phyloP scores from a whole-genome alignment of 1,140 invertebrate species.

The Drosophila rhopaloa region DNA sequence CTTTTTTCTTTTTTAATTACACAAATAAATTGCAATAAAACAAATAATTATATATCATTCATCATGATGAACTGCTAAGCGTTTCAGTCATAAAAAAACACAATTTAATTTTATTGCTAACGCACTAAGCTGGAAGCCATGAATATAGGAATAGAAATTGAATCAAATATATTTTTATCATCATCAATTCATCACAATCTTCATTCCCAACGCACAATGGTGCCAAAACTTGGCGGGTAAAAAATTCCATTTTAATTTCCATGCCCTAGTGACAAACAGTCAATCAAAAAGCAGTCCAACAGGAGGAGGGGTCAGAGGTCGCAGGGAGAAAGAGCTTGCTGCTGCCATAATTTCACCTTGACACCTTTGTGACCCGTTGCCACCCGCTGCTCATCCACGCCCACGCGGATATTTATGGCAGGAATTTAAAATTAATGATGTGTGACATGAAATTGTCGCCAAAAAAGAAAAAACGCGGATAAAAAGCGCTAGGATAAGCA shows the following conservation, averaged over 20 bases:
- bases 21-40: too few species aligned
- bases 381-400: conserved; percentile 19
- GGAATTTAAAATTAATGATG: conserved; percentile 81
- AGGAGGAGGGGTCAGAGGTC: conserved; percentile 20
- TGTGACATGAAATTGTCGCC: conserved; percentile 74
- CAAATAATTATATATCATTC: too few species aligned
- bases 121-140: not conserved
- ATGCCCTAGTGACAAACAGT: conserved; percentile 50
- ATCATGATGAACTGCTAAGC: too few species aligned
- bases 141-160: conserved; percentile 1
- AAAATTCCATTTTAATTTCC: conserved; percentile 70
- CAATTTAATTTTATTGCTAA: not conserved
- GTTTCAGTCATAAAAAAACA: not conserved
- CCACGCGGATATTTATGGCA: conserved; percentile 71
- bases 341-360: conserved; percentile 44
- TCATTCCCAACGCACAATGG: not conserved
- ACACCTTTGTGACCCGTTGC: conserved; percentile 51
- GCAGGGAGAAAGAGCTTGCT: conserved; percentile 10
- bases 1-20: too few species aligned
- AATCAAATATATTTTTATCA: conserved; percentile 26
- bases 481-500: not conserved
- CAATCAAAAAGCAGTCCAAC: conserved; percentile 41
- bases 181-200: conserved; percentile 3
- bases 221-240: conserved; percentile 1
- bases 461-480: conserved; percentile 1